Evolutionary conservation across 2,797 vertebrate genomes (phyloP).

Genomic region (Enoplosus armatus): DNA sequence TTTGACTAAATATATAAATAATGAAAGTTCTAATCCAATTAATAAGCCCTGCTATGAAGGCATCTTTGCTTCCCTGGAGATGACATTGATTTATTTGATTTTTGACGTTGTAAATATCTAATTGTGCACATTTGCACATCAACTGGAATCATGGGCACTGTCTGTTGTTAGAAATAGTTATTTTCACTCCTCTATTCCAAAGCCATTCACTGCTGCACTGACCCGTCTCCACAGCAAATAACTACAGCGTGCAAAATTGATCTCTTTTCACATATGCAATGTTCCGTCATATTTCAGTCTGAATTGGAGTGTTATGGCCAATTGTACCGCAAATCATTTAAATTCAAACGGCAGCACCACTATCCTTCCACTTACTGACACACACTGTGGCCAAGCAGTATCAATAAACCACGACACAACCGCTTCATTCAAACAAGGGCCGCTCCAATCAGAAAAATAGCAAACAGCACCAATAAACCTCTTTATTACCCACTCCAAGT

Average conservation of each 20-base stretch:
- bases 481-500: conserved; percentile 55
- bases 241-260: conserved; percentile 7
- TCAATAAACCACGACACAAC: conserved; percentile 60
- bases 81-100: neutral
- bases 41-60: neutral
- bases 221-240: conserved; percentile 12
- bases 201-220: neutral
- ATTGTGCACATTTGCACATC: neutral
- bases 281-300: neutral
- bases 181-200: neutral
- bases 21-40: neutral
- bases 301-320: neutral
- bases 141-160: neutral
- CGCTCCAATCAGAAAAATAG: conserved; percentile 48
- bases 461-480: conserved; percentile 55
- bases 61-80: neutral
- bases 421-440: conserved; percentile 42
- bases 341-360: conserved; percentile 33
- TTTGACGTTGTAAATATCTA: neutral
- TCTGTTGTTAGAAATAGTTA: neutral
- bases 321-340: conserved; percentile 37
- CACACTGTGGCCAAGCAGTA: conserved; percentile 19
- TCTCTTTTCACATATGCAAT: conserved; percentile 7
- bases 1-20: neutral
- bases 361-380: conserved; percentile 17